These are phyloP conservation scores for Alosa sapidissima DNA, from an alignment of 2,797 vertebrate species.

Conservation along the genomic window DNA sequence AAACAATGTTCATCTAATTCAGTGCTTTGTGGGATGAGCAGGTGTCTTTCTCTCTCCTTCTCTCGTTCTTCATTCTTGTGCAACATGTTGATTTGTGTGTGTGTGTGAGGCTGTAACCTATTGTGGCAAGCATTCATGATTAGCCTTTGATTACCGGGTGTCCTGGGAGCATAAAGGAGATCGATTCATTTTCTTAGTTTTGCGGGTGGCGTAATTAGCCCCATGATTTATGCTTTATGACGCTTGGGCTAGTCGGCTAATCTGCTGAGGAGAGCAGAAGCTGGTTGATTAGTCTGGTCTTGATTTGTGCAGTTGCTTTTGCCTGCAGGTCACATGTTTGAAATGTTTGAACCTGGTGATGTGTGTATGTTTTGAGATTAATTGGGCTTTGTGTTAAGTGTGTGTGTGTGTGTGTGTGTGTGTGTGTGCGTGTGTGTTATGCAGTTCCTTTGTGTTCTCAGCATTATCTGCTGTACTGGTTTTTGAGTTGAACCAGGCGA, in stretches of 20 bases:
- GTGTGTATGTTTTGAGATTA: not conserved
- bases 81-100: not conserved
- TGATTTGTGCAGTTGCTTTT: not conserved
- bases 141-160: constrained; percentile 34
- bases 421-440: not conserved
- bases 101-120: not conserved
- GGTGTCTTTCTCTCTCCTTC: not conserved
- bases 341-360: not conserved
- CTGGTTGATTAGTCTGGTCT: not conserved
- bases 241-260: not conserved
- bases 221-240: constrained; percentile 30
- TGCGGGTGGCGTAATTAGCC: constrained; percentile 21
- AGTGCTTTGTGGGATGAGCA: not conserved
- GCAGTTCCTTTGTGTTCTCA: not conserved
- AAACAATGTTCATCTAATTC: no score
- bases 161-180: constrained; percentile 32
- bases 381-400: not conserved
- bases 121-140: constrained; percentile 15
- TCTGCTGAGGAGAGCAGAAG: not conserved
- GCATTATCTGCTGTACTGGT: not conserved
- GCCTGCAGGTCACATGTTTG: not conserved
- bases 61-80: not conserved
- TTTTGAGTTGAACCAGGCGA: not conserved
- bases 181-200: not conserved
- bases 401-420: not conserved